Evolutionary conservation across 2,797 vertebrate genomes (phyloP).

Genomic region (Micromesistius poutassou): DNA sequence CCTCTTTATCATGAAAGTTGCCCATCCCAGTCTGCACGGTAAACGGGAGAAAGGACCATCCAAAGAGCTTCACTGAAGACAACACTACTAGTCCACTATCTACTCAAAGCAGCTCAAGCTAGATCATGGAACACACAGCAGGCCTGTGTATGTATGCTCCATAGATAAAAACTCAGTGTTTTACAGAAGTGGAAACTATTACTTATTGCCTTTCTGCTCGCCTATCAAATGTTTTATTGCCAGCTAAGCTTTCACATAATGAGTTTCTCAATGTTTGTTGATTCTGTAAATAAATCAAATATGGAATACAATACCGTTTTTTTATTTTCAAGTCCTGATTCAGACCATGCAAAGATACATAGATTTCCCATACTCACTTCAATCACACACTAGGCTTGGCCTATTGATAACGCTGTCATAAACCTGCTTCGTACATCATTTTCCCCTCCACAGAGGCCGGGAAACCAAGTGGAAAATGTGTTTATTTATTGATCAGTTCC

Average conservation of each 20-base stretch:
- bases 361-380: background rate
- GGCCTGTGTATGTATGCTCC: too few relatives aligned
- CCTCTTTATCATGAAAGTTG: too few relatives aligned
- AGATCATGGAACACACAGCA: background rate
- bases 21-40: background rate
- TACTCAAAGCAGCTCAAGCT: background rate
- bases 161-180: too few relatives aligned
- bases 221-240: background rate
- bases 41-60: background rate
- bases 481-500: background rate
- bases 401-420: background rate
- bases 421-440: background rate
- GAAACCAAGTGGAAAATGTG: background rate
- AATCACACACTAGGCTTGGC: background rate
- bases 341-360: background rate
- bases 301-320: too few relatives aligned
- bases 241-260: background rate
- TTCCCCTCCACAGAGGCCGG: background rate
- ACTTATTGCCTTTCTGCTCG: background rate
- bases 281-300: background rate
- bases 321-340: too few relatives aligned
- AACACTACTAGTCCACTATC: background rate
- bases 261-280: background rate
- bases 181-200: background rate
- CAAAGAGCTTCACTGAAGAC: background rate